phyloP scores from a whole-genome alignment of 2,113 vertebrate species.

The Paraplagusia blochii region DNA sequence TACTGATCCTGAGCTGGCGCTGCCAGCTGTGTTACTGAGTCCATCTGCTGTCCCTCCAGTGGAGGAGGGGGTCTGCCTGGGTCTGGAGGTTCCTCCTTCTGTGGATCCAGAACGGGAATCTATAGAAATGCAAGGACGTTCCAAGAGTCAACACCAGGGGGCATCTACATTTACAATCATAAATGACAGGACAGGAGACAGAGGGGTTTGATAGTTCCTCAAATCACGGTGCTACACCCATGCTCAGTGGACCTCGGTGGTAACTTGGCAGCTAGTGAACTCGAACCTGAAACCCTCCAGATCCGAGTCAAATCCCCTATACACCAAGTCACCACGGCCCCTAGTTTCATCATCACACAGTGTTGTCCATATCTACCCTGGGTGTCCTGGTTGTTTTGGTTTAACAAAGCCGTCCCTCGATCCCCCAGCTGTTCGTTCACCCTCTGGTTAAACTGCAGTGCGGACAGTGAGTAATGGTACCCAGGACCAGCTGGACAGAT shows the following conservation, averaged over 20 bases:
- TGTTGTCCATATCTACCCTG: conserved; percentile 14
- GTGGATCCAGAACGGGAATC: conserved; percentile 33
- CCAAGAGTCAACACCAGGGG: too few species aligned
- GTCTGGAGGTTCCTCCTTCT: not conserved
- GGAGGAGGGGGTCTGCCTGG: conserved; percentile 13
- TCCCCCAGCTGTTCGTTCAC: conserved; percentile 57
- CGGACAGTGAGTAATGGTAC: conserved; percentile 89
- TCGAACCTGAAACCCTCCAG: too few species aligned
- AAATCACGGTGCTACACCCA: too few species aligned
- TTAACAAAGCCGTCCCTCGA: conserved; percentile 56
- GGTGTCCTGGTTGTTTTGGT: not conserved
- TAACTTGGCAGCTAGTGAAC: too few species aligned
- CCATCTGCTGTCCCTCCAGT: not conserved
- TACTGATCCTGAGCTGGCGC: not conserved
- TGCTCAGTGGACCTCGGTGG: too few species aligned
- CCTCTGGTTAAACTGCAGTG: conserved; percentile 80
- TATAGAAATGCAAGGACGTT: not conserved
- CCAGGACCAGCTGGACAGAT: conserved; percentile 96
- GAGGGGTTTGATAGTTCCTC: too few species aligned
- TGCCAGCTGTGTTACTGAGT: not conserved
- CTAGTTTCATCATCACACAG: not conserved
- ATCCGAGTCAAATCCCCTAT: too few species aligned
- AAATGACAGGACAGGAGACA: too few species aligned
- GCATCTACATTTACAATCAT: too few species aligned
- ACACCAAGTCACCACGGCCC: too few species aligned